Percentiles rank a stretch among this genome's conserved stretches.
Evolutionary conservation across 2,113 vertebrate species (phyloP).

Genomic region (Phalacrocorax brasilianus): DNA sequence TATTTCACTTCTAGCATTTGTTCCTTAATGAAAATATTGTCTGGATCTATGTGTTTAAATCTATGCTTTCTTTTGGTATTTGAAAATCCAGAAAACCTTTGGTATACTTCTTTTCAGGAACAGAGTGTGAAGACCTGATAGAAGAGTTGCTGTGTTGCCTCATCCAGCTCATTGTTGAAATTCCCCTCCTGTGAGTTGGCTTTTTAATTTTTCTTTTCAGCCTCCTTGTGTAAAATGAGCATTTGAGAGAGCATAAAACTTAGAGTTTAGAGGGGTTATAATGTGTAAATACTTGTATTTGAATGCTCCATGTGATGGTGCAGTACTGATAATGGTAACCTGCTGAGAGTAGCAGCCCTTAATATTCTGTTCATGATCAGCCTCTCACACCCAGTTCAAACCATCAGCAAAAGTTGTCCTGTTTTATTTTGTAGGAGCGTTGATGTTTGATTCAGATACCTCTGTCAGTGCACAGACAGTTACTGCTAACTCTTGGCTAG

Average conservation of each 20-base stretch:
- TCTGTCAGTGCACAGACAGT: not conserved
- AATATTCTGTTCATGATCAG: not conserved
- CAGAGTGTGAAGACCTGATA: constrained; percentile 85
- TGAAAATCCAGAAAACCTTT: not conserved
- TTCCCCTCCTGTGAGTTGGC: constrained; percentile 91
- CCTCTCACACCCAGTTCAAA: not conserved
- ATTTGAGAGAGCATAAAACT: not conserved
- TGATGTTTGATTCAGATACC: not conserved
- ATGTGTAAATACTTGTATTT: not conserved
- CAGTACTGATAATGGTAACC: not conserved
- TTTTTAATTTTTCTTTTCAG: not conserved
- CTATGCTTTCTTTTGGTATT: not conserved
- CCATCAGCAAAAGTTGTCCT: not conserved
- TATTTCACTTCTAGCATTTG: not conserved
- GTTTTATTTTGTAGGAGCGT: not conserved
- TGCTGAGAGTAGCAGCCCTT: not conserved
- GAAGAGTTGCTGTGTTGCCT: constrained; percentile 93
- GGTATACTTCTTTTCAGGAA: constrained; percentile 66
- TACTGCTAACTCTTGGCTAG: not conserved
- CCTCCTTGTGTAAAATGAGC: not conserved
- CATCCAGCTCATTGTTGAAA: constrained; percentile 93
- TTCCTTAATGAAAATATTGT: not conserved
- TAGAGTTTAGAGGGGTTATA: not conserved
- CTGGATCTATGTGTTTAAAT: not conserved
- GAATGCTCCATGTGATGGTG: not conserved